Evolutionary conservation across 2,797 vertebrate species (phyloP).

Genomic region (Siniperca undulata): DNA sequence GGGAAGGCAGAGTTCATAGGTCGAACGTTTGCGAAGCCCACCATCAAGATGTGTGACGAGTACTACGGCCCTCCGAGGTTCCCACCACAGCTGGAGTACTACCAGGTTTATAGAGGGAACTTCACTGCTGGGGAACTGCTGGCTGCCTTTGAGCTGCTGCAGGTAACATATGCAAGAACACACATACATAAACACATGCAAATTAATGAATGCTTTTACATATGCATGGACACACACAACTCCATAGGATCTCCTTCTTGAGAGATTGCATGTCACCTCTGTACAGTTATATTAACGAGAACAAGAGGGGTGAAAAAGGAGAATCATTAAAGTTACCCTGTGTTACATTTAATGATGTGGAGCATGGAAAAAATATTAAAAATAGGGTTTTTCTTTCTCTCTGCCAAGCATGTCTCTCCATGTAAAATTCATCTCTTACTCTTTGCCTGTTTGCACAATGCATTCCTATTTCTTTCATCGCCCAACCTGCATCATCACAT

Average conservation of each 20-base stretch:
- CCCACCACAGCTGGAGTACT: slow-evolving; percentile 96
- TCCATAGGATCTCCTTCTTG: neutral
- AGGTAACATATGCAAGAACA: slow-evolving; percentile 83
- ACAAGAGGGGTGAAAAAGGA: neutral
- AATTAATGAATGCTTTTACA: neutral
- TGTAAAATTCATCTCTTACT: slow-evolving; percentile 5
- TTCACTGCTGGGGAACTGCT: slow-evolving; percentile 93
- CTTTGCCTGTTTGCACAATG: slow-evolving; percentile 14
- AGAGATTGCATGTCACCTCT: slow-evolving; percentile 5
- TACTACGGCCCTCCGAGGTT: slow-evolving; percentile 92
- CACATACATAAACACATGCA: neutral
- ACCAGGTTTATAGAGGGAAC: slow-evolving; percentile 96
- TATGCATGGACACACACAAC: neutral
- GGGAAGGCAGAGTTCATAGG: slow-evolving; percentile 98
- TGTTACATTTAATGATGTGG: neutral
- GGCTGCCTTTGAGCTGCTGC: slow-evolving; percentile 96
- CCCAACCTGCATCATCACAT: neutral
- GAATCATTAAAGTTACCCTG: neutral
- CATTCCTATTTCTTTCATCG: neutral
- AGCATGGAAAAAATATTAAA: neutral
- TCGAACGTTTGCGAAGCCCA: slow-evolving; percentile 94
- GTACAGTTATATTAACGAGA: neutral
- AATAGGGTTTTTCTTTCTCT: slow-evolving; percentile 4
- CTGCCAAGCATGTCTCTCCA: neutral
- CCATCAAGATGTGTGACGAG: slow-evolving; percentile 97